Evolutionary conservation across 2,113 vertebrate genomes (phyloP).

Genomic region (Nothobranchius furzeri): DNA sequence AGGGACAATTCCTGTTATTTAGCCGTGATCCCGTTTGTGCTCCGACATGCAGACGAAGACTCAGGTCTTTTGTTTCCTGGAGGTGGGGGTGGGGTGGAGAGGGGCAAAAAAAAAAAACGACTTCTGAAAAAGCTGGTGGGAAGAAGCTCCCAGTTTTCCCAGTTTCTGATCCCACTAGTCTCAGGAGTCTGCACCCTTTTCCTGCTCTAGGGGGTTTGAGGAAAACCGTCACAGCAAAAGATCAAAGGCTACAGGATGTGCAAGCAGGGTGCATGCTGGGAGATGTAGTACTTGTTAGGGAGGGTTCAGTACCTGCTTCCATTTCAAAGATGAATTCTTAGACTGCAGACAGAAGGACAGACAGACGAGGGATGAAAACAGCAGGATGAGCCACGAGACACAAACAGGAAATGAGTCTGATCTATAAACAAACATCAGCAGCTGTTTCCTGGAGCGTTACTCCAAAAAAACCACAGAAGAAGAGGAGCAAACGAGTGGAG

Average conservation of each 20-base stretch:
- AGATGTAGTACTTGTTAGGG: slow-evolving; percentile 21
- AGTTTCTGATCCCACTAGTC: too few species aligned
- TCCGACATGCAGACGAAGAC: too few species aligned
- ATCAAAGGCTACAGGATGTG: neutral
- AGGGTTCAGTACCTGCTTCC: slow-evolving; percentile 87
- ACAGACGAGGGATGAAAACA: slow-evolving; percentile 27
- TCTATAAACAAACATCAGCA: neutral
- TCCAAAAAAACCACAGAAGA: neutral
- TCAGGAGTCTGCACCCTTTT: too few species aligned
- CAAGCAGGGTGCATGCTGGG: slow-evolving; percentile 69
- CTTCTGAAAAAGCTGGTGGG: too few species aligned
- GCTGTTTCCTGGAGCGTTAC: neutral
- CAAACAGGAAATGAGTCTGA: slow-evolving; percentile 7
- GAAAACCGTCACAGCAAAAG: neutral
- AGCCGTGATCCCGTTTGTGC: too few species aligned
- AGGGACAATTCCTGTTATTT: too few species aligned
- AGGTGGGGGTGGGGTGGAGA: too few species aligned
- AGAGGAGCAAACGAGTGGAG: neutral
- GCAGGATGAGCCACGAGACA: slow-evolving; percentile 23
- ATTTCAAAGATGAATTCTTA: slow-evolving; percentile 87
- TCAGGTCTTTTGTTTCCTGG: too few species aligned
- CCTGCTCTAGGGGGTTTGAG: neutral
- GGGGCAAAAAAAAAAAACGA: too few species aligned
- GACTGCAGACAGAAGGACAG: slow-evolving; percentile 55
- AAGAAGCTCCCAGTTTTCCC: too few species aligned